A percentile compares a stretch with the other conserved stretches of the same genome.
Conservation (phyloP, 2,113 vertebrate species). For the Tragelaphus scriptus region DNA sequence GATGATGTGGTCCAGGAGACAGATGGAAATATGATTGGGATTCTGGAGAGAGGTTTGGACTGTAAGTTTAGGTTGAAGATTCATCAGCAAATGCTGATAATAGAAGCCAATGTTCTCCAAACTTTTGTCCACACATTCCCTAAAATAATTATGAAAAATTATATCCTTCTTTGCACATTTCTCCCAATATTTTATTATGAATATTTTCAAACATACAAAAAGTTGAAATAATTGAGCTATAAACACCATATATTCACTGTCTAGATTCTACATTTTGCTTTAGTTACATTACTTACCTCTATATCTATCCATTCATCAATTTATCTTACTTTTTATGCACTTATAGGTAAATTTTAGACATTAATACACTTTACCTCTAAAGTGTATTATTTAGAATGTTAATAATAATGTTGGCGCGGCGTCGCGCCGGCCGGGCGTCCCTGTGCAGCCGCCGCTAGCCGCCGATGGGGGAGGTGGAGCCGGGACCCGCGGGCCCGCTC, state of each 20-base stretch:
- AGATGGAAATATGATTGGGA: background rate
- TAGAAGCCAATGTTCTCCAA: background rate
- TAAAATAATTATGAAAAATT: slow-evolving; percentile 10
- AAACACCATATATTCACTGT: background rate
- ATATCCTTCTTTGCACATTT: background rate
- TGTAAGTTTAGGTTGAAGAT: background rate
- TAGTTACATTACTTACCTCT: background rate
- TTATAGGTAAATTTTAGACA: slow-evolving; percentile 16
- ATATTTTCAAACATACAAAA: background rate
- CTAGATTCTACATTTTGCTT: background rate
- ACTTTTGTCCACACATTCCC: background rate
- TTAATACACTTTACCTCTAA: background rate
- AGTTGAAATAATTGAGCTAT: background rate
- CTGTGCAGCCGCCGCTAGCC: too few relatives aligned
- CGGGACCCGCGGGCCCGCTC: too few relatives aligned
- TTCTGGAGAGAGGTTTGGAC: background rate
- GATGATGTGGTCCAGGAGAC: background rate
- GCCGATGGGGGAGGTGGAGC: too few relatives aligned
- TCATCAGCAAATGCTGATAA: background rate
- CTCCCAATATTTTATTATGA: background rate
- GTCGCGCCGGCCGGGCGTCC: too few relatives aligned
- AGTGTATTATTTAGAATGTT: too few relatives aligned
- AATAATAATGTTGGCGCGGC: slow-evolving; percentile 86
- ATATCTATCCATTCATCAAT: background rate
- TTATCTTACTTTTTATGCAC: background rate